Evolutionary conservation across 2,113 vertebrate genomes (phyloP), one percentile per base, ranked within the genome.

Genomic region (Polypterus bichir): DNA sequence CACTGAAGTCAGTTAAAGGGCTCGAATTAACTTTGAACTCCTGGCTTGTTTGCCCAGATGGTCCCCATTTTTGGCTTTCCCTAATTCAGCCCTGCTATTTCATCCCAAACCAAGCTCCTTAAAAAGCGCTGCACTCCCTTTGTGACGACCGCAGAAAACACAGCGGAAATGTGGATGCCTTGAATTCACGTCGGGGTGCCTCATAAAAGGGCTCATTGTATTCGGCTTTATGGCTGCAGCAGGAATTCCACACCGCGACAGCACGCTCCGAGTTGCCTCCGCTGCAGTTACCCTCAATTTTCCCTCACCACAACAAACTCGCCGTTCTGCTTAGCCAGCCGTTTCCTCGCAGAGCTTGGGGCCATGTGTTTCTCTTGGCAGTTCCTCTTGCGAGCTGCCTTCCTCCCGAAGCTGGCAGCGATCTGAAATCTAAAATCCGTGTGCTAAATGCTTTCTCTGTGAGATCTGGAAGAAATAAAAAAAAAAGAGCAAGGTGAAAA

Each of bases 391-490:
- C 11, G 58, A 51, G 59, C 47, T 52, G 44, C 27, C 9, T 11
- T 54, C 59, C 48, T 61, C 10, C 44, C 54, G 46, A 8, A 7
- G 56, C 44, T 53, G 4, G 57, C 48, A 47, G 60, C n/a, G 46
- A n/a, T 47, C 54, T 59, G 49, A 62, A 56, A 65, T 52, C 60
- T 53, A 49, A 62, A 51, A 55, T 3, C 6, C 47, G 8, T 58
- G 61, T 62, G 48, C 54, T 66, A 66, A 58, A 66, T 62, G 55
- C 57, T 65, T 10, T 56, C 52, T 60, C 46, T 48, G 44, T 61
- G 53, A 62, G 49, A 62, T n/a, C 9, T 46, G 10, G 59, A 11
- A 11, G 10, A 44, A 61, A 47, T 54, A 53, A 62, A 27, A 27
- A n/a, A n/a, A 27, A 27, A 27, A 27, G 27, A 27, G 27, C 27